Evolutionary conservation across 2,888 invertebrate species (phyloP).

Genomic region (Andrena praecox): DNA sequence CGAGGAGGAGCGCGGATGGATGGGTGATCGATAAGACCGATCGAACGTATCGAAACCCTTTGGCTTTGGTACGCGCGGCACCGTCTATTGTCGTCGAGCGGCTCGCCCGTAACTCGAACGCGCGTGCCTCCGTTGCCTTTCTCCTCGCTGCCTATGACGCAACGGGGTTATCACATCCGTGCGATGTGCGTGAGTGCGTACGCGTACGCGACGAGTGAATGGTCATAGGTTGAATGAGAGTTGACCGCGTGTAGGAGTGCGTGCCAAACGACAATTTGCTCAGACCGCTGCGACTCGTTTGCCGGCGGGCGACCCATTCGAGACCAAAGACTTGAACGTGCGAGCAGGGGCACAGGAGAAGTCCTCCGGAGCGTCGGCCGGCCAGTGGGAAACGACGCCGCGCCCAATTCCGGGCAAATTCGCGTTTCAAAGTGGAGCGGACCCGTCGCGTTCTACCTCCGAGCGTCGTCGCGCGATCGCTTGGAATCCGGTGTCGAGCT

Average conservation of each 20-base stretch:
- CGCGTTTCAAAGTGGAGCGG: background rate
- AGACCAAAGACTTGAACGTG: conserved; percentile 83
- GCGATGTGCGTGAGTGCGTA: conserved; percentile 41
- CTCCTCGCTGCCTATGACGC: conserved; percentile 63
- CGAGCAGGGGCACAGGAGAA: conserved; percentile 74
- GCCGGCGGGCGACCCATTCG: conserved; percentile 80
- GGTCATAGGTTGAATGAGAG: conserved; percentile 66
- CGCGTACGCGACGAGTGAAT: conserved; percentile 66
- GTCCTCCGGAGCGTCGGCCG: conserved; percentile 52
- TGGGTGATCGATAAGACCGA: background rate
- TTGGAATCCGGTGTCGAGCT: too few species aligned
- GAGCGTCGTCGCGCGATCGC: background rate
- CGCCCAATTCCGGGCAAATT: conserved; percentile 4
- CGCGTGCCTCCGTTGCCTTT: conserved; percentile 7
- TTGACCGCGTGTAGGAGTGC: conserved; percentile 73
- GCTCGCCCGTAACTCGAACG: background rate
- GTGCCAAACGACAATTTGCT: conserved; percentile 83
- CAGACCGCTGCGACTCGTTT: conserved; percentile 79
- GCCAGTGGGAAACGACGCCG: conserved; percentile 36
- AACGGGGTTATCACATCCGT: conserved; percentile 52
- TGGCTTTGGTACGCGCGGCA: background rate
- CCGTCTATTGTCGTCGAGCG: background rate
- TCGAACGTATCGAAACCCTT: conserved; percentile 9
- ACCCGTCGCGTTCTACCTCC: background rate
- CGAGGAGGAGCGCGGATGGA: conserved; percentile 20